Base-by-base conservation (phyloP, 2,797 vertebrate species). In the Melanotaenia trifasciata region DNA sequence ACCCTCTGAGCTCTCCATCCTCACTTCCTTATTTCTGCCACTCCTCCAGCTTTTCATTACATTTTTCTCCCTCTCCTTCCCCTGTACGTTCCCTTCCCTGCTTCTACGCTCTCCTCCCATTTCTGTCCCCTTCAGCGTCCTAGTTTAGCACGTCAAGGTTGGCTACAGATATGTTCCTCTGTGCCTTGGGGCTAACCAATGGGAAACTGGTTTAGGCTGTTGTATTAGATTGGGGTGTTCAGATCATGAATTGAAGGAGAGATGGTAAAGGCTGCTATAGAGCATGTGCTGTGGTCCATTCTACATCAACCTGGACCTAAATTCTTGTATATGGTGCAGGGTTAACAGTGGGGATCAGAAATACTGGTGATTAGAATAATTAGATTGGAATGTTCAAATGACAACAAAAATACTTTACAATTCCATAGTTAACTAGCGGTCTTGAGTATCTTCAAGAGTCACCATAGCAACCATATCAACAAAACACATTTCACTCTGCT, bases 71-170 rank as follows among this genome's bases (percentile, higher is more conserved):
- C 54, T 32, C 64, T 9, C 57, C 40, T 70, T 56, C 65, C 65
- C 67, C 72, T 69, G 5, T 54, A 74, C 20, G 22, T 62, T 79
- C 45, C 71, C 73, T 84, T 72, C 74, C 78, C 70, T 82, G 60
- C 80, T 64, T 87, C 80, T 64, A 61, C 75, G 75, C 84, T 90
- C 86, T 85, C 87, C 90, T 91, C 86, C 90, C 87, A 85, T 87
- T 89, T 93, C 86, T 91, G 89, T 92, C 92, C 92, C 92, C 92
- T 93, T 93, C 92, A 91, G 93, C 92, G 92, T 92, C 93, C 94
- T 93, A 94, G 93, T 94, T 95, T 94, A 94, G 91, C 92, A 92
- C 88, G 90, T 95, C 93, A 95, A 95, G 94, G 93, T 94, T 95
- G 94, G 92, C 93, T 93, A 93, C 92, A 94, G 92, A 94, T 92